Conservation (phyloP, 2,888 invertebrate genomes). For the Tetragonisca angustula region DNA sequence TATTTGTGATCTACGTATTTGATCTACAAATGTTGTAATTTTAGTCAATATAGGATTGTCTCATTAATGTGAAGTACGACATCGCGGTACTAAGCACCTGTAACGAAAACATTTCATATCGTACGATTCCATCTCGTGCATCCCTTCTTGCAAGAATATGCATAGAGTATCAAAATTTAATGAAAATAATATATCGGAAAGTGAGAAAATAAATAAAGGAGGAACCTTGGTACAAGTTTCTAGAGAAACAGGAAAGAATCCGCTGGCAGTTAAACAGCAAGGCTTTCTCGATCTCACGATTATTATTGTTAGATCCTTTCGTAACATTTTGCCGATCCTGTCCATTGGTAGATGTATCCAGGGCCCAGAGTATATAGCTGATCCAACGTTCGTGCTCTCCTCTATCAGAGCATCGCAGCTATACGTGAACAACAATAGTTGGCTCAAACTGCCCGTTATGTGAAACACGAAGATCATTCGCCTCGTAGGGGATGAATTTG, state of each 20-base stretch:
- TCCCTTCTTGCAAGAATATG: background rate
- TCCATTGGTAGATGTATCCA: constrained; percentile 17
- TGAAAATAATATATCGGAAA: background rate
- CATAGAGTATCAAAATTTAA: background rate
- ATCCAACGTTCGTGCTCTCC: background rate
- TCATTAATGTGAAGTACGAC: constrained; percentile 48
- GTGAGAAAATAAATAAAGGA: background rate
- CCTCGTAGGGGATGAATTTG: background rate
- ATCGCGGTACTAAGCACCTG: constrained; percentile 55
- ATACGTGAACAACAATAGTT: constrained; percentile 25
- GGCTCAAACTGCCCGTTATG: background rate
- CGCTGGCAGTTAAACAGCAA: constrained; percentile 50
- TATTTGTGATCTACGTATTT: too few relatives aligned
- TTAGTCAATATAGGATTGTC: background rate
- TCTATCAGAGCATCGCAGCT: constrained; percentile 4
- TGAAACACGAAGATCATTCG: constrained; percentile 12
- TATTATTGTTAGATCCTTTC: background rate
- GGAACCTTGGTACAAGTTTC: constrained; percentile 28
- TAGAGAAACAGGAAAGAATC: constrained; percentile 56
- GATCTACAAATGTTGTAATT: too few relatives aligned
- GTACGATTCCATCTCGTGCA: background rate
- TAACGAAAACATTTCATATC: background rate
- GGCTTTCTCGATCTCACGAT: constrained; percentile 31
- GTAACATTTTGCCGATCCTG: background rate
- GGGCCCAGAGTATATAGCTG: background rate